A percentile compares a stretch with the other conserved stretches of the same genome.
Conservation (phyloP, 2,113 vertebrate species). For the Pyrgilauda ruficollis region DNA sequence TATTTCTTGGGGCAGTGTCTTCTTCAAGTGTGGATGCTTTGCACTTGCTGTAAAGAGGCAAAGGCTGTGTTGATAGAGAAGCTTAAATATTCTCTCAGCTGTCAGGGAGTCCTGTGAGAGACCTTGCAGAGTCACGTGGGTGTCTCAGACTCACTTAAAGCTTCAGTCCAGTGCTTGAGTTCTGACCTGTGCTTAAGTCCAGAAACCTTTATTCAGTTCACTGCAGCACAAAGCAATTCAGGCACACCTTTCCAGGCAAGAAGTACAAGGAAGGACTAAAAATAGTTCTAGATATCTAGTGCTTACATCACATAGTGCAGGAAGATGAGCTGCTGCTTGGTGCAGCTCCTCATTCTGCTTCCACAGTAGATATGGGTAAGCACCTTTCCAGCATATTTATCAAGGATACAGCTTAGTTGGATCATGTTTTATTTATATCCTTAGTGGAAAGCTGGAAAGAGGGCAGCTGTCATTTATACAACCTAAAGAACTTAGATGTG, state of each 20-base stretch:
- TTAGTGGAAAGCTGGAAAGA: not conserved
- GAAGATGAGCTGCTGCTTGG: not conserved
- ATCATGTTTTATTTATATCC: conserved; percentile 2
- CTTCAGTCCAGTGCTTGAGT: not conserved
- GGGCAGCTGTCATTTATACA: not conserved
- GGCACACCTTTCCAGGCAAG: not conserved
- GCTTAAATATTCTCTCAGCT: not conserved
- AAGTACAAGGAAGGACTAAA: not conserved
- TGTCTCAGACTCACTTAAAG: not conserved
- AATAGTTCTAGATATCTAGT: not conserved
- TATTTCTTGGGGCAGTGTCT: not conserved
- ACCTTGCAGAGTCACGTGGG: not conserved
- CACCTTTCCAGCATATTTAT: not conserved
- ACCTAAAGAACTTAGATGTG: not conserved
- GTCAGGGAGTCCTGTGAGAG: not conserved
- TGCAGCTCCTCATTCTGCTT: not conserved
- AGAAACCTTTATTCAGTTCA: not conserved
- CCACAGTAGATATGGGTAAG: not conserved
- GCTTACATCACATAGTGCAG: not conserved
- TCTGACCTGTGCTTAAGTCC: not conserved
- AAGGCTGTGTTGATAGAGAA: not conserved
- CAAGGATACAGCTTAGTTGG: not conserved
- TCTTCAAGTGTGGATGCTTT: not conserved
- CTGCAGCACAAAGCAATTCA: not conserved
- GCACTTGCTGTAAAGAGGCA: not conserved